phyloP scores from a whole-genome alignment of 2,113 vertebrate genomes.

The Merops nubicus region DNA sequence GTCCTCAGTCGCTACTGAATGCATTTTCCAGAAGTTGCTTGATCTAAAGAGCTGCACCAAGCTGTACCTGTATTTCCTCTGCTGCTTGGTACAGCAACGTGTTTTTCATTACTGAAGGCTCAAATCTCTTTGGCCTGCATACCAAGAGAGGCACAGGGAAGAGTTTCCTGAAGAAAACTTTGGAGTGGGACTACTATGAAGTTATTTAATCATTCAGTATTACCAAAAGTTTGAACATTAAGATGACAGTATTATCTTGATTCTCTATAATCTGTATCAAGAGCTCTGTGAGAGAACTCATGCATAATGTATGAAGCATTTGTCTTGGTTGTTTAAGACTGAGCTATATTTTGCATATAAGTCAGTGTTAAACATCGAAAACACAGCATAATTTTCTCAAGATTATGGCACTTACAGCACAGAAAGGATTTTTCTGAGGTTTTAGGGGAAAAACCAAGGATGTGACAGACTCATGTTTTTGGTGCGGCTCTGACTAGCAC shows the following conservation, averaged over 20 bases:
- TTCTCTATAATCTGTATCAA: not conserved
- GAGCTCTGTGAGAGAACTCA: not conserved
- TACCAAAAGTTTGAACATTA: slow-evolving; percentile 11
- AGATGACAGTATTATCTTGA: not conserved
- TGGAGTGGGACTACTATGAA: not conserved
- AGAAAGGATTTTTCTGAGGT: not conserved
- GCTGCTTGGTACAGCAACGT: not conserved
- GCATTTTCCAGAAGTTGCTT: not conserved
- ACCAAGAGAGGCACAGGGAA: not conserved
- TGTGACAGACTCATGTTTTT: not conserved
- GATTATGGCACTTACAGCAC: not conserved
- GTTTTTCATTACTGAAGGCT: not conserved
- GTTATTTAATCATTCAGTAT: slow-evolving; percentile 6
- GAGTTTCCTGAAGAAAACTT: not conserved
- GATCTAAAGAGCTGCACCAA: not conserved
- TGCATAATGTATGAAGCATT: slow-evolving; percentile 31
- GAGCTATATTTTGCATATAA: slow-evolving; percentile 13
- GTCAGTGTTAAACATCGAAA: not conserved
- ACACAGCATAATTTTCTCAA: not conserved
- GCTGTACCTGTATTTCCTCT: not conserved
- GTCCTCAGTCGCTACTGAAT: not conserved
- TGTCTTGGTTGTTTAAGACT: not conserved
- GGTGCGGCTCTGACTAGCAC: not conserved
- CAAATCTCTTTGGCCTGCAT: not conserved
- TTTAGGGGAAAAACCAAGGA: not conserved